Percentiles rank a stretch among this genome's conserved stretches.
phyloP scores from a whole-genome alignment of 2,888 invertebrate species.

The Barypeithes pellucidus region DNA sequence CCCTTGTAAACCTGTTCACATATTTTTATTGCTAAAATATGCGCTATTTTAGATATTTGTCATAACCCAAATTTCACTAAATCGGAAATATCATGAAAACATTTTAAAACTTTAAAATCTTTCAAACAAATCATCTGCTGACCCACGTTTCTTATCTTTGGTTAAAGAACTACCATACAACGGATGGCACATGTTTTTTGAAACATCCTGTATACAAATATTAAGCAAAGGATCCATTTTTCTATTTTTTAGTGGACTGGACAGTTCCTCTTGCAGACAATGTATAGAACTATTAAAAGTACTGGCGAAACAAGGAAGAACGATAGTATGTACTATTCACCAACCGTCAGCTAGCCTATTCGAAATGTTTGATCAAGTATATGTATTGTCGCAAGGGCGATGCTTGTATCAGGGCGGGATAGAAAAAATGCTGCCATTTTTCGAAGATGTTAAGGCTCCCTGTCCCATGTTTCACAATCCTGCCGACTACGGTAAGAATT shows the following conservation, averaged over 20 bases:
- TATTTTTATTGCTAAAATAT: too few species aligned
- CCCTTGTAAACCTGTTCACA: too few species aligned
- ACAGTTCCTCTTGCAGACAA: conserved; percentile 89
- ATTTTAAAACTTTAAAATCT: too few species aligned
- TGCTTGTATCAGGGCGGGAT: conserved; percentile 91
- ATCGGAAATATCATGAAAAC: too few species aligned
- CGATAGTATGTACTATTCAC: conserved; percentile 96
- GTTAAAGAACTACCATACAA: too few species aligned
- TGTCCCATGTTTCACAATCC: conserved; percentile 97
- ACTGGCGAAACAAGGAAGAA: conserved; percentile 87
- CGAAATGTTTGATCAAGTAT: conserved; percentile 92
- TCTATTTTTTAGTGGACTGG: conserved; percentile 80
- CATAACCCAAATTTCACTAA: too few species aligned
- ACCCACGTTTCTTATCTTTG: too few species aligned
- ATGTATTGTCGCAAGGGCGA: conserved; percentile 88
- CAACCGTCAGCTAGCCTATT: conserved; percentile 94
- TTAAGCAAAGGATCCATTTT: background rate
- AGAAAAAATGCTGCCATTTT: conserved; percentile 82
- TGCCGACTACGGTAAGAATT: conserved; percentile 89
- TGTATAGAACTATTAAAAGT: conserved; percentile 86
- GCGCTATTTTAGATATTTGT: too few species aligned
- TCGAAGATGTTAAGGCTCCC: conserved; percentile 81
- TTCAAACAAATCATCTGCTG: too few species aligned
- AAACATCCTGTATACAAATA: background rate
- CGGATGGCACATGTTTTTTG: too few species aligned